A percentile compares a stretch with the other conserved stretches of the same genome.
Conservation (phyloP, 2,113 vertebrate species). For the Oxyura jamaicensis region DNA sequence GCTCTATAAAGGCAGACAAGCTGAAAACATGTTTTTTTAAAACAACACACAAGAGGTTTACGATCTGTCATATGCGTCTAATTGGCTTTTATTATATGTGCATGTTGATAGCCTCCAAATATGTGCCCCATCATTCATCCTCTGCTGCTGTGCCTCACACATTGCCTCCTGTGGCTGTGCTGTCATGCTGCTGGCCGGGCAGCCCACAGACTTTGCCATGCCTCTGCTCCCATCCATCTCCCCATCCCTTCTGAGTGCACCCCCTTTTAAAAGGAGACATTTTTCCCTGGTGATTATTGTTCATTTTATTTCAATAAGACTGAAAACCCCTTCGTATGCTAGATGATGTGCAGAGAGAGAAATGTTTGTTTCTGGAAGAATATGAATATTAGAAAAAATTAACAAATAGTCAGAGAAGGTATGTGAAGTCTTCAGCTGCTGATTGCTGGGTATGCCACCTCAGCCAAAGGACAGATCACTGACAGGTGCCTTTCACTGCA, state of each 20-base stretch:
- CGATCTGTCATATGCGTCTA: neutral
- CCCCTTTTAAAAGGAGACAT: neutral
- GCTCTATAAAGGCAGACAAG: neutral
- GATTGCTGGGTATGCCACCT: accelerated
- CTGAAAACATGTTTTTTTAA: neutral
- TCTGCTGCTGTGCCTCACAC: accelerated
- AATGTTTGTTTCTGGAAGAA: neutral
- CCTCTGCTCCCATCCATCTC: neutral
- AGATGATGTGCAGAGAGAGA: neutral
- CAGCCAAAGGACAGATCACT: too few relatives aligned
- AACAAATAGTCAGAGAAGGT: neutral
- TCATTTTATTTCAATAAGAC: accelerated
- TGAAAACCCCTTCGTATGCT: accelerated
- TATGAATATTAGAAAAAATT: accelerated
- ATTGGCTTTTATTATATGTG: neutral
- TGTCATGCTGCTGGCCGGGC: neutral
- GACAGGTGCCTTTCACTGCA: neutral
- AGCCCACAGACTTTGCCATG: neutral
- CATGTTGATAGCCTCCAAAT: neutral
- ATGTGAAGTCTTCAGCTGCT: neutral
- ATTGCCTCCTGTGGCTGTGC: neutral
- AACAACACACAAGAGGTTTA: neutral
- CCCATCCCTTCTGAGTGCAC: accelerated
- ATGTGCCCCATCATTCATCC: neutral
- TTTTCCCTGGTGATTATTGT: neutral